Base-by-base conservation (phyloP, 2,888 invertebrate species). In the Trilocha varians region DNA sequence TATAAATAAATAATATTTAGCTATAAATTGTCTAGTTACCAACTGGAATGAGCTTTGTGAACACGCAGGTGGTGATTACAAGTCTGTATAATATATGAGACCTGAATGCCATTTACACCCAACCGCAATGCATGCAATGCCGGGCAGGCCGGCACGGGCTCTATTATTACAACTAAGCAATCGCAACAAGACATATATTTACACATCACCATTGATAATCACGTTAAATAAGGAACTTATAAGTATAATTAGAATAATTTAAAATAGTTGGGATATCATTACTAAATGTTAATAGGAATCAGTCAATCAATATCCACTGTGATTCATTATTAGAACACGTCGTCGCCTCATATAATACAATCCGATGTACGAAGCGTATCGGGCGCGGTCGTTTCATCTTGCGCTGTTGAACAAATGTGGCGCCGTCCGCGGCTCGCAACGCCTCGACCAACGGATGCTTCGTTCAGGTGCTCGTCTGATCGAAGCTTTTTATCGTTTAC, bases 41-140 rank as follows among this genome's bases (percentile, higher is more conserved):
- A 77, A 77, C 66, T 57, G 82, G 84, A 84, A 84, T 73, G 80
- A 73, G 72, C 78, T 80, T 72, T 49, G 82, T 85, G 85, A 85
- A 85, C 85, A 85, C 85, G 79, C 84, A 74, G 84, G 85, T 85
- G 85, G 85, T 78, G 69, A 78, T 72, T 79, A 79, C 76, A 78
- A 78, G 70, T 82, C 78, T 79, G 74, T 78, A 68, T n/a, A n/a
- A n/a, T n/a, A n/a, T 25, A 25, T 25, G 25, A 25, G 25, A 25
- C 25, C 25, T 11, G 25, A 25, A 25, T 25, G 25, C 25, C 6
- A 25, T 73, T 72, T 71, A 76, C 71, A 68, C 59, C 59, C 67
- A 75, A 78, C 71, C 77, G 58, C 60, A 61, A 59, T 56, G 56
- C 32, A 8, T 34, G 58, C 57, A 65, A 55, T 59, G 58, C 64